Base-by-base conservation (phyloP, 1,140 invertebrate species). In the Phymastichus coffea region DNA sequence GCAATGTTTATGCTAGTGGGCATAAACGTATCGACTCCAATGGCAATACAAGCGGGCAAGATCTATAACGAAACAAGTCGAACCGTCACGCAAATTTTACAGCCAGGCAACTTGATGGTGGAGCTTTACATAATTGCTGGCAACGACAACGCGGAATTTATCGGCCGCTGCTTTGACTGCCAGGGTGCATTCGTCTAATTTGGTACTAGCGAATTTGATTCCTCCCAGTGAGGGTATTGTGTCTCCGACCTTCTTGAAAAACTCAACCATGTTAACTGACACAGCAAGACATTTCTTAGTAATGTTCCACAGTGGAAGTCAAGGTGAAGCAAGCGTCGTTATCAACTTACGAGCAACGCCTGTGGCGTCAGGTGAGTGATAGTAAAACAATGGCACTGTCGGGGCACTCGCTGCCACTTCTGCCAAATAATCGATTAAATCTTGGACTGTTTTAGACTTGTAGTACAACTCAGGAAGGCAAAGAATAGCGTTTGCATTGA, bases 11-110 rank as follows among this genome's bases (percentile, higher is more conserved):
- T 15, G 14, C 4, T 20, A 22, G 48, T 51, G 12, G 48, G 48
- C 48, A 51, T 51, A 20, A 51, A 51, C 28, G 48, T 51, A 25
- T 51, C 48, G 10, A 51, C 23, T 9, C 48, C 48, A 3, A 51
- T 22, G 9, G 12, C 10, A 17, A 51, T 37, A n/a, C 15, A 2
- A 2, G 48, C 48, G 2, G 48, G 48, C 17, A 51, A 22, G 23
- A 37, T 37, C 48, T 51, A n/a, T 10, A 20, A 46, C 23, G 26
- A 46, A 12, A 14, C 10, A 20, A 14, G 26, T 46, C 14, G 2
- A 12, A 23, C 25, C 25, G 14, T 23, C 6, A 23, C 10, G n/a
- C 9, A 22, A 46, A 23, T 19, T 40, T 3, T 44, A n/a, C n/a
- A n/a, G n/a, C n/a, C n/a, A n/a, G n/a, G n/a, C n/a, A n/a, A n/a